Evolutionary conservation across 2,797 vertebrate genomes (phyloP), one percentile per base, ranked within the genome.

Genomic region (Bradypus variegatus): DNA sequence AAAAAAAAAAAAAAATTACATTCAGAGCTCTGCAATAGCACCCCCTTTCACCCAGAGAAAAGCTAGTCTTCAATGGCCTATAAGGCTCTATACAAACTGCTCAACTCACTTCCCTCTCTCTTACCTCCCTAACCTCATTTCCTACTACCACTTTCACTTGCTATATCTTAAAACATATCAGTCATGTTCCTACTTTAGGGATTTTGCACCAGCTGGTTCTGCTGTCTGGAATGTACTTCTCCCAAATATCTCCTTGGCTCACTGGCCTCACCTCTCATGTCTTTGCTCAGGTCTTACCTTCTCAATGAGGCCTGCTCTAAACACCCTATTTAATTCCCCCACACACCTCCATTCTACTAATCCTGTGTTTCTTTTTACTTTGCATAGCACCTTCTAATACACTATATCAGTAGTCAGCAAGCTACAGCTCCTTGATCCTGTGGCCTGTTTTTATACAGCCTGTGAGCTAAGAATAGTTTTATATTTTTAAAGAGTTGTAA

Each of bases 361-460:
- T 78, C 65, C 53, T 55, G 16, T 19, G 18, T 55, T 55, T 15
- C 36, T 82, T 55, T 65, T 87, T 76, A 58, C 25, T 86, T 77
- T 75, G 11, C 41, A 23, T 38, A 64, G 55, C 33, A 50, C 29
- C 41, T 78, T 67, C 38, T 94, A 88, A 84, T 55, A 12, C 31
- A 55, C 12, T 38, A 1, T 58, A 60, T 77, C 50, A 84, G 58
- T 21, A 18, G 14, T 62, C 65, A 73, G 19, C n/a, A 78, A 38
- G 53, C 38, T 79, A 50, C 11, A 80, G 73, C 79, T 36, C 12
- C 38, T 15, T 70, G 50, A 83, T 36, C 33, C 21, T 91, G 16
- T 82, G 64, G 10, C 69, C 50, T 86, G 11, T 82, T 91, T 93
- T 86, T 94, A n/a, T 94, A 82, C 15, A 89, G 31, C 64, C 76